Base-by-base conservation (phyloP, 2,797 vertebrate species). In the Furcifer pardalis region DNA sequence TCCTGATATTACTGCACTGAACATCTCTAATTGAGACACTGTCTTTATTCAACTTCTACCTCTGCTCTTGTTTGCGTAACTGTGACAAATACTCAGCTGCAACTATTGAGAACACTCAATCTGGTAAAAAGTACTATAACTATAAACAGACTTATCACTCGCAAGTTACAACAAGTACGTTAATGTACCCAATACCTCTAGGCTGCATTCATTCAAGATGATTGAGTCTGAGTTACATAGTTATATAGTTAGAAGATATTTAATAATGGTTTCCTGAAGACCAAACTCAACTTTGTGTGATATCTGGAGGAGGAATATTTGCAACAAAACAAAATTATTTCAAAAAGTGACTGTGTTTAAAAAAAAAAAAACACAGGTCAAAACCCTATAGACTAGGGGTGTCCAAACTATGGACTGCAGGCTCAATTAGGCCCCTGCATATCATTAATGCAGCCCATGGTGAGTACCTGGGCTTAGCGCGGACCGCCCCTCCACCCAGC, bases 131-230 rank as follows among this genome's bases (percentile, higher is more conserved):
- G 30, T 0, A 7, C 9, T 7, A 83, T 46, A 85, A 89, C 81
- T 65, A 56, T 63, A 86, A 56, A 49, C 59, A 30, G 79, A 63
- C 32, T 60, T n/a, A 79, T 44, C 46, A 65, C 74, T 90, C 79
- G 65, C 90, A 87, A 86, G 86, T 30, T 81, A 59, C 81, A 87
- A 35, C 81, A 79, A 9, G 91, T 4, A 30, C 12, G 32, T 52
- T 69, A 62, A 1, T 69, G 21, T 66, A 62, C 87, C 90, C 84
- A 88, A 79, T 84, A 83, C 79, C 56, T 77, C 88, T 89, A 79
- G 84, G 83, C 35, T 77, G 78, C 1, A 74, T 82, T 79, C 71
- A 0, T 1, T 76, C 27, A 49, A 17, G n/a, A 66, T 0, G 1
- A 75, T 52, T 42, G 82, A 23, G 10, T 65, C 66, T 2, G 84